Evolutionary conservation across 2,888 invertebrate genomes (phyloP).

Genomic region (Plebejus melissa): DNA sequence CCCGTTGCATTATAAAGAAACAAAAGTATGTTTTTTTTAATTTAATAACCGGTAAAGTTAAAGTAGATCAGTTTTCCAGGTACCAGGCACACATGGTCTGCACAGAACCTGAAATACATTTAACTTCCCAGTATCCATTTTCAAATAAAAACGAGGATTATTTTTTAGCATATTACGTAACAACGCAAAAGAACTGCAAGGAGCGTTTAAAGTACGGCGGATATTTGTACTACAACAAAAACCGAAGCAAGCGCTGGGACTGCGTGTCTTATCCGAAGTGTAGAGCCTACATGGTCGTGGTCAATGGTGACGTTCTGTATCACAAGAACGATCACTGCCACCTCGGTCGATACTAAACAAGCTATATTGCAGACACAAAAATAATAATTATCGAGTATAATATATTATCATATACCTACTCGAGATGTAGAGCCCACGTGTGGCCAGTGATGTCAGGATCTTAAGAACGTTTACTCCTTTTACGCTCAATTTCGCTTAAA

Average conservation of each 20-base stretch:
- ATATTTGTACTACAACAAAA: constrained; percentile 37
- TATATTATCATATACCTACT: no score
- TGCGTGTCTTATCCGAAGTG: constrained; percentile 36
- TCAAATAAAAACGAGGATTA: background rate
- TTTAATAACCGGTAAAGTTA: no score
- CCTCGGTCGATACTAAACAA: background rate
- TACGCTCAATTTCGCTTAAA: no score
- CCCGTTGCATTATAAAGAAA: background rate
- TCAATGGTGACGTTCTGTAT: background rate
- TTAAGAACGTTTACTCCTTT: no score
- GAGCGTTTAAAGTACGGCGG: constrained; percentile 32
- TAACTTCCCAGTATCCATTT: background rate
- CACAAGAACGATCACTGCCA: background rate
- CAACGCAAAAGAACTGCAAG: constrained; percentile 34
- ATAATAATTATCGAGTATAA: no score
- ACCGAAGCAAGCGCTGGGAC: constrained; percentile 37
- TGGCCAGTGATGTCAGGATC: no score
- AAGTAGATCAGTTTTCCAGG: no score
- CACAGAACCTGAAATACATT: no score
- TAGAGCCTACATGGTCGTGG: constrained; percentile 32
- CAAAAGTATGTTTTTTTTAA: no score
- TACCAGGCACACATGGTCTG: no score
- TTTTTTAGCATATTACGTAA: constrained; percentile 32
- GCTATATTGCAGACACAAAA: no score
- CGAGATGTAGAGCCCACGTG: no score